Percentiles rank a stretch among this genome's conserved stretches.
phyloP scores from a whole-genome alignment of 2,888 invertebrate species.

The Machimus rusticus region DNA sequence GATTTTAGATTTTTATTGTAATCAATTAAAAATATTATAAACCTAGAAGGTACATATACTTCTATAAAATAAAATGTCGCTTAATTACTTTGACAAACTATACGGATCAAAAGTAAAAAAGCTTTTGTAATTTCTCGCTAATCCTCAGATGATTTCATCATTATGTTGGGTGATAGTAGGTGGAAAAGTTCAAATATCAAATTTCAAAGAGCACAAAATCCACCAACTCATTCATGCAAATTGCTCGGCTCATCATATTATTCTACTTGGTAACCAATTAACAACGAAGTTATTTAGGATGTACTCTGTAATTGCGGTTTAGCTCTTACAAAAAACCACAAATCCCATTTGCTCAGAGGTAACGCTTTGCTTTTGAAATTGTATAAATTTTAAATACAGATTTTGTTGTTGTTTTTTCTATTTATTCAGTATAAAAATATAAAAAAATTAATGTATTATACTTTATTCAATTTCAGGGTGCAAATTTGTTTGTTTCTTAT shows the following conservation, averaged over 20 bases:
- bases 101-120: not conserved
- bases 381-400: not conserved
- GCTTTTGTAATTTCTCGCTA: not conserved
- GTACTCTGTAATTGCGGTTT: not conserved
- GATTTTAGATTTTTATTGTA: no score
- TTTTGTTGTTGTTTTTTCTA: no score
- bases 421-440: no score
- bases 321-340: not conserved
- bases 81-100: no score
- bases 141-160: not conserved
- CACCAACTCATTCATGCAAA: not conserved
- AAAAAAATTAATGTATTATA: no score
- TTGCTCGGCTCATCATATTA: not conserved
- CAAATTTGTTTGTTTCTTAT: not conserved
- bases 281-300: not conserved
- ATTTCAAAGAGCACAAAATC: not conserved
- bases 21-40: no score
- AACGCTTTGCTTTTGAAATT: not conserved
- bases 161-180: not conserved
- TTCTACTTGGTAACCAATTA: not conserved
- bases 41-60: no score
- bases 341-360: not conserved
- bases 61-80: no score
- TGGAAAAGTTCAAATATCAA: not conserved
- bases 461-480: no score